These are phyloP conservation scores for Girardinichthys multiradiatus DNA, from an alignment of 2,113 vertebrate genomes.

Conservation along the genomic window DNA sequence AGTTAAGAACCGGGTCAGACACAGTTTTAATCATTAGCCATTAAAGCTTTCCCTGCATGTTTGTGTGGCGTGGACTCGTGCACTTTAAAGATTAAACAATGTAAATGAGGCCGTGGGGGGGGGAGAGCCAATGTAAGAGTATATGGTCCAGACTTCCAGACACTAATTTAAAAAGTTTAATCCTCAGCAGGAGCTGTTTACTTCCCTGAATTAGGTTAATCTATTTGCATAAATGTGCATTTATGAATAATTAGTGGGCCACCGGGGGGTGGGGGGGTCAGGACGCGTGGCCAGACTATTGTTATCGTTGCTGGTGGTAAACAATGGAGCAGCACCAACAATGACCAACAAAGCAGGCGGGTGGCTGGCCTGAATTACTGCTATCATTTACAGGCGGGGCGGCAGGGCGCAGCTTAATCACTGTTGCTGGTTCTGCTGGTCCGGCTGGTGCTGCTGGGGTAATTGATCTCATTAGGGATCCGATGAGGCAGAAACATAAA, in stretches of 20 bases:
- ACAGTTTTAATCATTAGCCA: conserved; percentile 72
- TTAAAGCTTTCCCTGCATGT: conserved; percentile 59
- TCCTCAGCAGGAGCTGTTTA: conserved; percentile 77
- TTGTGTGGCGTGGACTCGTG: conserved; percentile 65
- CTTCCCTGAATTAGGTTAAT: conserved; percentile 83
- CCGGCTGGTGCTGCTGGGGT: conserved; percentile 10
- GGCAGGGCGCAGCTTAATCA: conserved; percentile 8
- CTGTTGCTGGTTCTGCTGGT: conserved; percentile 19
- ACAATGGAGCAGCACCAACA: conserved; percentile 75
- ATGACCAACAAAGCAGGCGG: conserved; percentile 64
- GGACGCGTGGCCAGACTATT: conserved; percentile 73
- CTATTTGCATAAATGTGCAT: conserved; percentile 84
- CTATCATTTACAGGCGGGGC: conserved; percentile 68
- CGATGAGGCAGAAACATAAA: not conserved
- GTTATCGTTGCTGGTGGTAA: conserved; percentile 66
- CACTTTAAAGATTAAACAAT: conserved; percentile 70
- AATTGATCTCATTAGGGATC: conserved; percentile 50
- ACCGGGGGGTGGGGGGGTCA: conserved; percentile 13
- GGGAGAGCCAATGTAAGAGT: conserved; percentile 39
- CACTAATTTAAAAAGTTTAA: conserved; percentile 80
- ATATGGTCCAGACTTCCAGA: conserved; percentile 63
- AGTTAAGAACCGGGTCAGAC: conserved; percentile 42
- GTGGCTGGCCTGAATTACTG: conserved; percentile 67
- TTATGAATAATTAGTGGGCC: conserved; percentile 82
- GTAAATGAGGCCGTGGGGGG: conserved; percentile 54